Evolutionary conservation across 2,113 vertebrate genomes (phyloP), one percentile per base, ranked within the genome.

Genomic region (Phalacrocorax pelagicus): DNA sequence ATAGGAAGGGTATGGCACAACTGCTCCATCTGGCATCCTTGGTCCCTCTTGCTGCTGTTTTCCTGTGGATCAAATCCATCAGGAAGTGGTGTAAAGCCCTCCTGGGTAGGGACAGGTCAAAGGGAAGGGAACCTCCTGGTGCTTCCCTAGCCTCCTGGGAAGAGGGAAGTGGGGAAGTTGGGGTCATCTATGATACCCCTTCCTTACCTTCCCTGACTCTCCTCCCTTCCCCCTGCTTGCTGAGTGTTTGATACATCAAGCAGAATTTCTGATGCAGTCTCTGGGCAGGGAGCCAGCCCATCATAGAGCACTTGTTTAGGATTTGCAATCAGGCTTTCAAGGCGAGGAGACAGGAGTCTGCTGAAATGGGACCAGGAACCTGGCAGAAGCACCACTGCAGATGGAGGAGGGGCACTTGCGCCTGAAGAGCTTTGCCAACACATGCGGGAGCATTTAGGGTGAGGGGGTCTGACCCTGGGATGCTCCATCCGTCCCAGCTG

Each of bases 221-320:
- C 49, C 73, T 70, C 84, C 81, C 91, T 92, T 79, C 67, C 82
- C 90, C 69, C 8, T 2, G 52, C 86, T 67, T 6, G 80, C 73
- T 74, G 23, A 34, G 88, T 59, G 88, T 63, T 92, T 74, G 49
- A 71, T 72, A 61, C 75, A 67, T 90, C 92, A 42, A 81, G 90
- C 90, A 84, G 73, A 71, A 86, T 87, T 96, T 92, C 80, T 88
- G 96, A 96, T 95, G 90, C 91, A 94, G 89, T 81, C 92, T 86
- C 90, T 92, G 96, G 94, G 95, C 97, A 83, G 70, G 66, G 38
- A 93, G 93, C 72, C 65, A 96, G 92, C 75, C 54, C 75, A 92
- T 94, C 92, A 59, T 1, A 52, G 80, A 87, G 73, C 78, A 32
- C 70, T 84, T 29, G 46, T 92, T 97, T 91, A 83, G 94, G 81